Evolutionary conservation across 1,140 invertebrate genomes (phyloP), one percentile per base, ranked within the genome.

Genomic region (Bombus superbus): DNA sequence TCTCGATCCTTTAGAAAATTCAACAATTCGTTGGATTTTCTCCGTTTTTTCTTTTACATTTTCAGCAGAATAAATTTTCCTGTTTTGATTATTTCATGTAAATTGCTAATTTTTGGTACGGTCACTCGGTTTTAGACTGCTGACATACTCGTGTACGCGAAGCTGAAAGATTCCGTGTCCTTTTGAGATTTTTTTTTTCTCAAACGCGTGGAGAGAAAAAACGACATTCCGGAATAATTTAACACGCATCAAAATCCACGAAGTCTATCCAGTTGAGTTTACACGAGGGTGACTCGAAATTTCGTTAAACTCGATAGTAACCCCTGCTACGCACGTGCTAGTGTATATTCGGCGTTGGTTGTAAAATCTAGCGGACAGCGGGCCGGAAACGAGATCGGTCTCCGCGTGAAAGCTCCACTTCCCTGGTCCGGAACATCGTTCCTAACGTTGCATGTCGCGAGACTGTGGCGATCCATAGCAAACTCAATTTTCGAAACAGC

Each of bases 401-500:
- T 28, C 22, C 66, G 86, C 81, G 64, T 68, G 64, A 66, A 85
- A 87, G 72, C 72, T 81, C 64, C 62, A 13, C 40, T 57, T 15
- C 13, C 28, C 71, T 38, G 13, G 71, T 8, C 38, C 28, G 40
- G 72, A 44, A 82, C 81, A 69, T 79, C 76, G 83, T 57, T 40
- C 32, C 40, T 22, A 78, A 38, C 66, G 76, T 78, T 32, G 79
- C 38, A 32, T 69, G 62, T 79, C 81, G 79, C 88, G 88, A 76
- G 77, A 62, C 72, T 89, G 72, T 69, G 88, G 81, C 53, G 85
- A 89, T 89, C 88, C 88, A 53, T 86, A 32, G 88, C 85, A 89
- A 89, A 89, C 88, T 89, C 88, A 81, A 89, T 89, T 89, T 89
- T 89, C 88, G 85, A 87, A 86, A 89, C 85, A 83, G 59, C 85